Base-by-base conservation (phyloP, 2,113 vertebrate species). In the Salvelinus fontinalis region DNA sequence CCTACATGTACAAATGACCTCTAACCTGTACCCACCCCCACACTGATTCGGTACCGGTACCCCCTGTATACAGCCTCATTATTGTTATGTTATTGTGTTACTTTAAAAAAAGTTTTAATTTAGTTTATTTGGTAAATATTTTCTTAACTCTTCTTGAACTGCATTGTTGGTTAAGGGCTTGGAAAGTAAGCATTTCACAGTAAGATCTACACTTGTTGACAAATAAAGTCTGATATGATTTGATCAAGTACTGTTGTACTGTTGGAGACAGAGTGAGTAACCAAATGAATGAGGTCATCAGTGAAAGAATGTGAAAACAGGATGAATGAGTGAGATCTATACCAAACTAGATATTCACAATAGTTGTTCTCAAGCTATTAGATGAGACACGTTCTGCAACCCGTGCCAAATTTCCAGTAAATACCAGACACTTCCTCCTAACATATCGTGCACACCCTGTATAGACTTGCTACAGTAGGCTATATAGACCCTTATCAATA, bases 171-270 rank as follows among this genome's bases (percentile, higher is more conserved):
- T 29, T 29, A 29, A 3, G 3, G 29, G 29, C 29, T 29, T 29
- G 29, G 26, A 26, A 26, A 26, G 26, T 26, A 26, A 26, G 1
- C 26, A 26, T 26, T 26, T 26, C 26, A 26, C 26, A 1, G 1
- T 26, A 29, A 29, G 3, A 3, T 29, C 29, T 29, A 29, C 29
- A 29, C 3, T 4, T 29, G 29, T 29, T 29, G 29, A 29, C 29
- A 29, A 4, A 29, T 29, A 29, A 27, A 27, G 29, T 29, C 0
- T 29, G 29, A 29, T 29, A 4, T 29, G 29, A 29, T 29, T 29
- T 29, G 70, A 79, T 87, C 90, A 94, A 92, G 26, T 24, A 24
- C 24, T 24, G 24, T 90, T 95, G 85, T 76, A 76, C 93, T 93
- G 85, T 54, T 75, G 67, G 85, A 59, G 67, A 75, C 82, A 68